Percentiles rank a stretch among this genome's conserved stretches.
phyloP scores from a whole-genome alignment of 2,113 vertebrate species.

The Psettodes erumei region DNA sequence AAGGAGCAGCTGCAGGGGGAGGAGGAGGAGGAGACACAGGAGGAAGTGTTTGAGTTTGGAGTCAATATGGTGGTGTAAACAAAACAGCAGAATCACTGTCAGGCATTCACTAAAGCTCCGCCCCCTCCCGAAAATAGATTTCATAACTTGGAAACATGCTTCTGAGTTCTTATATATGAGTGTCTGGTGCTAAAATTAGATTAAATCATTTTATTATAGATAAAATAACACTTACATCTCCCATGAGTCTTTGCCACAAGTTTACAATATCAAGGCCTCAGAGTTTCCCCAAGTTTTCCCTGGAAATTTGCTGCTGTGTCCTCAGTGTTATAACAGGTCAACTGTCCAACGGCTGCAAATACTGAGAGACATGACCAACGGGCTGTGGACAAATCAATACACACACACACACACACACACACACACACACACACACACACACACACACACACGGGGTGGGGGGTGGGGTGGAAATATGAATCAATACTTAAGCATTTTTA shows the following conservation, averaged over 20 bases:
- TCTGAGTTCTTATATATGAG: not conserved
- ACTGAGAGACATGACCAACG: slow-evolving; percentile 4
- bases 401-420: slow-evolving; percentile 15
- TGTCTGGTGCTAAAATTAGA: too few relatives aligned
- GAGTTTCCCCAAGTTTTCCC: not conserved
- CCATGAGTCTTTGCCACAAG: slow-evolving; percentile 14
- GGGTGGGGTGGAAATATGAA: not conserved
- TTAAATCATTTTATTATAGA: not conserved
- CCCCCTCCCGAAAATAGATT: not conserved
- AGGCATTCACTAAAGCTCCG: not conserved
- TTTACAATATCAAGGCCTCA: too few relatives aligned
- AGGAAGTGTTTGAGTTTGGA: slow-evolving; percentile 48
- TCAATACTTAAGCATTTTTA: not conserved
- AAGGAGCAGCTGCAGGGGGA: slow-evolving; percentile 55
- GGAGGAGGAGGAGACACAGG: slow-evolving; percentile 11
- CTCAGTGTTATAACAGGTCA: not conserved
- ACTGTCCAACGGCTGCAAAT: slow-evolving; percentile 15
- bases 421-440: slow-evolving; percentile 4
- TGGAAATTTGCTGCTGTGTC: not conserved
- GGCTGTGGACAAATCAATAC: slow-evolving; percentile 29
- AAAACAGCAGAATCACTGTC: slow-evolving; percentile 34
- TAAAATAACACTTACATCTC: slow-evolving; percentile 4
- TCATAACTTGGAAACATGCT: not conserved
- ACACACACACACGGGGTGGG: not conserved
- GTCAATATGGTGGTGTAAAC: slow-evolving; percentile 31